A percentile compares a stretch with the other conserved stretches of the same genome.
phyloP scores from a whole-genome alignment of 2,113 vertebrate genomes.

The Gorsachius goisagi region DNA sequence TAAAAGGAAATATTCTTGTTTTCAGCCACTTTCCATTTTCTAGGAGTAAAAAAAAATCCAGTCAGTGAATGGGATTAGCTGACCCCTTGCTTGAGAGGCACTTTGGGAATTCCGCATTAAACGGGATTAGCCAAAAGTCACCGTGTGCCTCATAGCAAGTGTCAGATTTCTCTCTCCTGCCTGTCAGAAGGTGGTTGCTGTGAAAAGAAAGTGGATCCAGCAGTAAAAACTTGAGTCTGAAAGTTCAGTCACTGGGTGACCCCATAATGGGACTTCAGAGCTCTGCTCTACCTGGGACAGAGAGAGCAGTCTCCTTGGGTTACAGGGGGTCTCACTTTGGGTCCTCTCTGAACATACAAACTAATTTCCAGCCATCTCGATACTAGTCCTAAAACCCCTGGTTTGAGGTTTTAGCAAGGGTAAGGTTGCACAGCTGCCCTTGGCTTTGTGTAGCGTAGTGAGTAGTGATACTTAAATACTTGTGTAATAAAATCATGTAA shows the following conservation, averaged over 20 bases:
- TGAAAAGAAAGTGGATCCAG: neutral
- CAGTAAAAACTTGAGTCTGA: neutral
- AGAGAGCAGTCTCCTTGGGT: neutral
- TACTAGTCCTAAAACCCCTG: neutral
- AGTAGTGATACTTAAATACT: neutral
- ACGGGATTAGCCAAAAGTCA: neutral
- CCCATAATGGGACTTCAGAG: neutral
- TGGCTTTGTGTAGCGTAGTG: neutral
- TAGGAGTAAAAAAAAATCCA: neutral
- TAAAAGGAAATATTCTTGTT: neutral
- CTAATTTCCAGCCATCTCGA: neutral
- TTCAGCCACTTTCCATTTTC: neutral
- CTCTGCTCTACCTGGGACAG: fast-evolving
- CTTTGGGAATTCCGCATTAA: neutral
- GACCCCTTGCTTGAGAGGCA: neutral
- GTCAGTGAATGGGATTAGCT: neutral
- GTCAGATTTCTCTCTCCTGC: neutral
- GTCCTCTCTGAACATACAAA: neutral
- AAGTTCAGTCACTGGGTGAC: neutral
- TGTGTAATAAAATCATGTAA: fast-evolving
- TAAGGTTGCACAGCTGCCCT: neutral
- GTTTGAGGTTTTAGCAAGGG: neutral
- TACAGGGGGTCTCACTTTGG: neutral
- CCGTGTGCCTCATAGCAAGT: neutral
- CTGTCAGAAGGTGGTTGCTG: neutral